phyloP scores from a whole-genome alignment of 1,140 invertebrate species.

The Drosophila kikkawai region DNA sequence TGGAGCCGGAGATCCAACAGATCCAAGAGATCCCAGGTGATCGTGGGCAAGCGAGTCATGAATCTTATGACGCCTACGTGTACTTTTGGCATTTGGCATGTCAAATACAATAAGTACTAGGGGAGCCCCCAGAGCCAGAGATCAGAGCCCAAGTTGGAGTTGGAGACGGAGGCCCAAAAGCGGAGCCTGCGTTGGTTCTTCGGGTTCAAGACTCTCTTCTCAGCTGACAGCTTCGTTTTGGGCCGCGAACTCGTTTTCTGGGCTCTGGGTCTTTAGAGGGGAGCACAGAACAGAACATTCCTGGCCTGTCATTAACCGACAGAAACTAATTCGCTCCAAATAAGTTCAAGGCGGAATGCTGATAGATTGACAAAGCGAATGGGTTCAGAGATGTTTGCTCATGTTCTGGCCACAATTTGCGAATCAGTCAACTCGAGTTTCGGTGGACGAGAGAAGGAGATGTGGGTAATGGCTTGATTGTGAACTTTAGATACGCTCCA shows the following conservation, averaged over 20 bases:
- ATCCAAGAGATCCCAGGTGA: constrained; percentile 20
- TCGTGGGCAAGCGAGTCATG: constrained; percentile 75
- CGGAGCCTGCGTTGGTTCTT: constrained; percentile 15
- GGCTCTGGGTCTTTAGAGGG: background rate
- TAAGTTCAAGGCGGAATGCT: constrained; percentile 53
- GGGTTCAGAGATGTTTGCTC: constrained; percentile 27
- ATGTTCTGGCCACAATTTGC: constrained; percentile 10
- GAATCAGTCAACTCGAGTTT: constrained; percentile 27
- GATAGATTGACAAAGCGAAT: constrained; percentile 43
- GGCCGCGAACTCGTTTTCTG: constrained; percentile 27
- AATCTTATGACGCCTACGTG: constrained; percentile 81
- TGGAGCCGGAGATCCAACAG: constrained; percentile 20
- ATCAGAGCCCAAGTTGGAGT: constrained; percentile 36
- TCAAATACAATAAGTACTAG: constrained; percentile 82
- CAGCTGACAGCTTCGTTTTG: constrained; percentile 22
- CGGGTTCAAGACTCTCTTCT: constrained; percentile 34
- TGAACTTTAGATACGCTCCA: constrained; percentile 4
- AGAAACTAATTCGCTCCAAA: constrained; percentile 54
- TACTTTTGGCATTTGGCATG: constrained; percentile 84
- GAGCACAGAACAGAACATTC: constrained; percentile 16
- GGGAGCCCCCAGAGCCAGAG: constrained; percentile 29
- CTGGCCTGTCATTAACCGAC: constrained; percentile 47
- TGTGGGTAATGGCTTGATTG: constrained; percentile 13
- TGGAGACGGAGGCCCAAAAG: constrained; percentile 16
- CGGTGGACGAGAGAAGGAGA: background rate